phyloP scores from a whole-genome alignment of 2,113 vertebrate genomes.

The Bungarus multicinctus region DNA sequence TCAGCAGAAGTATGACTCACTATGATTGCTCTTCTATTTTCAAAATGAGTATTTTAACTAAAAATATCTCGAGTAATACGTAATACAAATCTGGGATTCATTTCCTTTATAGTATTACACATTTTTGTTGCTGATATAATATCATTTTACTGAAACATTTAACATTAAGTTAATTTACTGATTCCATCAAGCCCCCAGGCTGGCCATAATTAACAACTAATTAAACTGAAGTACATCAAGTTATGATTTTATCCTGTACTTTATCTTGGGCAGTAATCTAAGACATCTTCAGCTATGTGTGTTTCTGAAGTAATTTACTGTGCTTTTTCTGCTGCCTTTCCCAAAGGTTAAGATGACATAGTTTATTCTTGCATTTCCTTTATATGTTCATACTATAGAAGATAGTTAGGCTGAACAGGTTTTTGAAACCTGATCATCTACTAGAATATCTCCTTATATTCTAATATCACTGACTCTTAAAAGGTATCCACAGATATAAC shows the following conservation, averaged over 20 bases:
- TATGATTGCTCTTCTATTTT: slow-evolving; percentile 24
- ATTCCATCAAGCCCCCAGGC: neutral
- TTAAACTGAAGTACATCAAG: slow-evolving; percentile 4
- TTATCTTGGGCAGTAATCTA: neutral
- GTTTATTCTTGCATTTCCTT: neutral
- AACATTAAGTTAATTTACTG: neutral
- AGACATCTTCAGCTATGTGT: neutral
- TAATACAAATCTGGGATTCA: slow-evolving; percentile 29
- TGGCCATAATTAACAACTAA: neutral
- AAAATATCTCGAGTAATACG: neutral
- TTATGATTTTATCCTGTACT: neutral
- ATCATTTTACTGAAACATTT: neutral
- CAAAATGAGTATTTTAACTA: slow-evolving; percentile 27
- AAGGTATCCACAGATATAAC: neutral
- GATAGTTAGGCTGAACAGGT: neutral
- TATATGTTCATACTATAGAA: neutral
- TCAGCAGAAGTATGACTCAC: slow-evolving; percentile 32
- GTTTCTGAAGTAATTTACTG: neutral
- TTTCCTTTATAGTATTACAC: slow-evolving; percentile 10
- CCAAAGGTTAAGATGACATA: neutral
- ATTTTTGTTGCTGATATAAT: slow-evolving; percentile 20
- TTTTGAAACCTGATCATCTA: neutral
- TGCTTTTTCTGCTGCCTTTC: neutral
- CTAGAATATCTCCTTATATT: neutral
- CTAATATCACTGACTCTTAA: neutral